Evolutionary conservation across 1,140 invertebrate genomes (phyloP).

Genomic region (Kradibia gibbosae): DNA sequence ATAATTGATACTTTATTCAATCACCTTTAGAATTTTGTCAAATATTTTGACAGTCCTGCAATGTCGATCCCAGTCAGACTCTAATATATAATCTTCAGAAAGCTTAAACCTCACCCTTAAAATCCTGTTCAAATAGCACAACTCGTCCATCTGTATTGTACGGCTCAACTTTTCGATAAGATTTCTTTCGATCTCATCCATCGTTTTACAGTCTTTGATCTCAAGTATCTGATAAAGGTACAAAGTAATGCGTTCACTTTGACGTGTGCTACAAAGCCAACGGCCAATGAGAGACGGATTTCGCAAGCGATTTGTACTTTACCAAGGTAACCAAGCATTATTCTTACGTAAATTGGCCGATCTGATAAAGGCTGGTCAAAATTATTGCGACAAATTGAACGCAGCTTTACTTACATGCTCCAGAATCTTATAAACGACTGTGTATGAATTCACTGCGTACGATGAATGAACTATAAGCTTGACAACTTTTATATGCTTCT

Average conservation of each 20-base stretch:
- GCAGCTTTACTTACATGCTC: slow-evolving; percentile 50
- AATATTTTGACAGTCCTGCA: slow-evolving; percentile 61
- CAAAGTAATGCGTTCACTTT: slow-evolving; percentile 46
- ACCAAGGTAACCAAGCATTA: background rate
- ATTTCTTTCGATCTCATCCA: slow-evolving; percentile 63
- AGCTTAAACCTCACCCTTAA: slow-evolving; percentile 70
- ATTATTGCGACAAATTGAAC: background rate
- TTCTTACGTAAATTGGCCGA: slow-evolving; percentile 40
- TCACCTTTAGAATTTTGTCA: slow-evolving; percentile 50
- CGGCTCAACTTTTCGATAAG: slow-evolving; percentile 59
- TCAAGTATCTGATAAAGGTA: slow-evolving; percentile 51
- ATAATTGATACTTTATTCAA: slow-evolving; percentile 2
- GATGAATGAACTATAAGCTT: slow-evolving; percentile 58
- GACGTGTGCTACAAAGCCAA: background rate
- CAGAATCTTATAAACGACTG: slow-evolving; percentile 54
- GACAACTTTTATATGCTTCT: slow-evolving; percentile 62
- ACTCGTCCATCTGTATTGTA: slow-evolving; percentile 57
- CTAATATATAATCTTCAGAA: slow-evolving; percentile 59
- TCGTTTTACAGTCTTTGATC: slow-evolving; percentile 50
- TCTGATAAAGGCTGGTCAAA: background rate
- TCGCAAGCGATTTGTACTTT: background rate
- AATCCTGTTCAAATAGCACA: slow-evolving; percentile 70
- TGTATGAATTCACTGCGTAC: slow-evolving; percentile 51
- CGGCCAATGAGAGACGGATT: background rate
- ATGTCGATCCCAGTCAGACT: slow-evolving; percentile 61